These are phyloP conservation scores for Labia minor DNA, from an alignment of 2,888 invertebrate genomes.

Conservation along the genomic window DNA sequence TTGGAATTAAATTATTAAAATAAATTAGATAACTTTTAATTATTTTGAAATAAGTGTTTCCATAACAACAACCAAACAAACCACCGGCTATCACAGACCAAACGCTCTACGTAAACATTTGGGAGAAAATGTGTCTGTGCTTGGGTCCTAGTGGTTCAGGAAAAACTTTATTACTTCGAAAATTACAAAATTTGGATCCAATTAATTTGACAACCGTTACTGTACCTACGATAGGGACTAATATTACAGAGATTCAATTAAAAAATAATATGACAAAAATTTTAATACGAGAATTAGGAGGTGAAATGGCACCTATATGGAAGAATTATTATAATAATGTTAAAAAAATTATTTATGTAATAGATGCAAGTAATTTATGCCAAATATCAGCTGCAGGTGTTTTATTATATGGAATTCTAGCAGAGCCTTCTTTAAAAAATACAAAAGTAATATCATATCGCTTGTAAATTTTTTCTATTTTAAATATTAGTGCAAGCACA, in stretches of 20 bases:
- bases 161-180: slow-evolving; percentile 66
- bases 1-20: too few relatives aligned
- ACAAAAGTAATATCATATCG: slow-evolving; percentile 56
- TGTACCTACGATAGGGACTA: slow-evolving; percentile 69
- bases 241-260: slow-evolving; percentile 56
- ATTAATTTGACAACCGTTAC: slow-evolving; percentile 68
- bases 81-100: too few relatives aligned
- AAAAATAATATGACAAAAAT: slow-evolving; percentile 37
- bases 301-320: slow-evolving; percentile 74
- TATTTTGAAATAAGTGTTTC: too few relatives aligned
- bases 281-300: slow-evolving; percentile 64
- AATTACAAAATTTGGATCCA: slow-evolving; percentile 54
- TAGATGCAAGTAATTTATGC: slow-evolving; percentile 74
- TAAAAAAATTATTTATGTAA: slow-evolving; percentile 57
- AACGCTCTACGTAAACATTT: too few relatives aligned
- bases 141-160: slow-evolving; percentile 71
- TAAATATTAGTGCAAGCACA: background rate
- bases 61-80: too few relatives aligned
- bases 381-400: slow-evolving; percentile 78
- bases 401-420: slow-evolving; percentile 62
- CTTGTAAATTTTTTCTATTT: slow-evolving; percentile 14
- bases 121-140: slow-evolving; percentile 50
- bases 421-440: slow-evolving; percentile 56
- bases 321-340: slow-evolving; percentile 56
- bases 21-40: too few relatives aligned